Conservation (phyloP, 2,113 vertebrate species). For the Castor canadensis region DNA sequence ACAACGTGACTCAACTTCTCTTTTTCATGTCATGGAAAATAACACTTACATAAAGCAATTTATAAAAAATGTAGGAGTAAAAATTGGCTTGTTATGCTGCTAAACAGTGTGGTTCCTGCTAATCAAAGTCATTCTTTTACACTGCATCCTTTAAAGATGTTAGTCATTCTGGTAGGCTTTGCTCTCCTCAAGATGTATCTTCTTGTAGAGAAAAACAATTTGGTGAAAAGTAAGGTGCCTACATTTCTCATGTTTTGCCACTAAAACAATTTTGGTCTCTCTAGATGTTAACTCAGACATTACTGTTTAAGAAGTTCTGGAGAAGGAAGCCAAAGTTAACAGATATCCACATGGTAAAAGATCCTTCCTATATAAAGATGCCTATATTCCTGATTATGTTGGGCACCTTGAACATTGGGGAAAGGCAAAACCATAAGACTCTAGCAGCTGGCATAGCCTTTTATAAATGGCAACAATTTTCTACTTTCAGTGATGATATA, state of each 20-base stretch:
- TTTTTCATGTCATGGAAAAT: background rate
- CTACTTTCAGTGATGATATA: background rate
- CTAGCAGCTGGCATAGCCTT: background rate
- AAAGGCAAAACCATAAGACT: background rate
- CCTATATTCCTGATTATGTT: no score
- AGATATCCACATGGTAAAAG: background rate
- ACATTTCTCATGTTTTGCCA: background rate
- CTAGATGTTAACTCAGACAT: background rate
- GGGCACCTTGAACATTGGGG: background rate
- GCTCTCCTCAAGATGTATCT: background rate
- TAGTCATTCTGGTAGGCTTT: background rate
- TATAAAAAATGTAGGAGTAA: background rate
- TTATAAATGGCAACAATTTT: background rate
- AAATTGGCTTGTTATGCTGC: background rate
- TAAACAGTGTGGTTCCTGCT: background rate
- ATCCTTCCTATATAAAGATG: background rate
- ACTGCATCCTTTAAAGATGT: background rate
- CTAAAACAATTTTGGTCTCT: background rate
- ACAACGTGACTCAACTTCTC: background rate
- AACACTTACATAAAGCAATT: background rate
- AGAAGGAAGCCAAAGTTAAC: background rate
- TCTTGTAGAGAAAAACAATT: background rate
- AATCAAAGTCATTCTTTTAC: background rate
- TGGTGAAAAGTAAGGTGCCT: background rate
- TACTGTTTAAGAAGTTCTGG: background rate